Evolutionary conservation across 2,113 vertebrate species (phyloP).

Genomic region (Saccopteryx leptura): DNA sequence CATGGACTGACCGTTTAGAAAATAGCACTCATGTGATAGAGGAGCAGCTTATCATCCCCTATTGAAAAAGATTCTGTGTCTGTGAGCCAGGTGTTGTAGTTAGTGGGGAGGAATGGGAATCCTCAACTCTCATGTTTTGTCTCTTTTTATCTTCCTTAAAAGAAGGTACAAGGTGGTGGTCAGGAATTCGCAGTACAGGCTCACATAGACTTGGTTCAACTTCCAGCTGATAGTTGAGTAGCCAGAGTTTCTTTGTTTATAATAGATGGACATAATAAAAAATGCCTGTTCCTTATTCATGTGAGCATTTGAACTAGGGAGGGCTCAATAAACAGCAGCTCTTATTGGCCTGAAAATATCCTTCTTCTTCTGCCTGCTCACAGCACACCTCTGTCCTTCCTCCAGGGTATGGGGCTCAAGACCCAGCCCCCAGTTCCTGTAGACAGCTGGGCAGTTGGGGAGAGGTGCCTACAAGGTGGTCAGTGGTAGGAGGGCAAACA

Average conservation of each 20-base stretch:
- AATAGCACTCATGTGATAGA: background rate
- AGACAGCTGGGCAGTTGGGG: background rate
- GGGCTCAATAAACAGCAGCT: background rate
- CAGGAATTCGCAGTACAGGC: background rate
- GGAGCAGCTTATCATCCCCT: background rate
- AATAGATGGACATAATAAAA: background rate
- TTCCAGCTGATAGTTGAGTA: background rate
- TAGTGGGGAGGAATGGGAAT: background rate
- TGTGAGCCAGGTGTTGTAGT: background rate
- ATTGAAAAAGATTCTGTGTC: background rate
- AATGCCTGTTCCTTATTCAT: background rate
- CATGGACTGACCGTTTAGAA: background rate
- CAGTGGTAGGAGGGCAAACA: background rate
- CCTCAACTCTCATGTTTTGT: background rate
- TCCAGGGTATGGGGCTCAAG: background rate
- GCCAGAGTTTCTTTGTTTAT: background rate
- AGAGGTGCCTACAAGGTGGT: background rate
- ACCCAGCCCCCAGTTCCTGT: background rate
- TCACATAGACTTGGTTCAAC: background rate
- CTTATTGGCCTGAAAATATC: background rate
- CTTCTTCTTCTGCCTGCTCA: background rate
- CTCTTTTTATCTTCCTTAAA: background rate
- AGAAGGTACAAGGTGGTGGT: background rate
- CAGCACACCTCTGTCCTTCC: background rate
- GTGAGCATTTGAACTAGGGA: background rate